Percentiles rank a stretch among this genome's conserved stretches.
Conservation (phyloP, 2,888 invertebrate genomes). For the Trissoscelio sp. region DNA sequence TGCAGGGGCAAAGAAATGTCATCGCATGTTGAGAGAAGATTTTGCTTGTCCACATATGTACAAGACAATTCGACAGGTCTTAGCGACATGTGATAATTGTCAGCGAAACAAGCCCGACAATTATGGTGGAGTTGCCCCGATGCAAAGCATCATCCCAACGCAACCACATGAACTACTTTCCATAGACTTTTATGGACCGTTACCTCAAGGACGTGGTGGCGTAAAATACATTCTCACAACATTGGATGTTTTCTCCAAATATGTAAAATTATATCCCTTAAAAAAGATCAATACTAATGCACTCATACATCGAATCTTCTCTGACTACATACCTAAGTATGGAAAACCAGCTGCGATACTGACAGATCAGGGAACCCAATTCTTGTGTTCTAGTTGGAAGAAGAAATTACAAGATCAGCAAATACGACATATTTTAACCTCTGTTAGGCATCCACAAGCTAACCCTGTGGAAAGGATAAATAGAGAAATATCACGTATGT, state of each 20-base stretch:
- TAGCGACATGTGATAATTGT: too few relatives aligned
- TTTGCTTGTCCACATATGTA: too few relatives aligned
- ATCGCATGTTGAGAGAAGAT: too few relatives aligned
- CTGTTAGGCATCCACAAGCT: constrained; percentile 1
- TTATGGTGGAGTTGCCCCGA: too few relatives aligned
- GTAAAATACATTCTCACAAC: too few relatives aligned
- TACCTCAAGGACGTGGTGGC: not conserved
- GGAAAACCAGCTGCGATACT: constrained; percentile 7
- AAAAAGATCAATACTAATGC: constrained; percentile 2
- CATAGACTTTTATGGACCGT: not conserved
- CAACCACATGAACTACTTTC: not conserved
- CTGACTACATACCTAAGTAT: constrained; percentile 3
- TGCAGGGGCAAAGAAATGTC: too few relatives aligned
- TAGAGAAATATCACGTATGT: too few relatives aligned
- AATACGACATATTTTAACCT: constrained; percentile 2
- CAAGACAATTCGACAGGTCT: too few relatives aligned
- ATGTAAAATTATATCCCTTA: constrained; percentile 20
- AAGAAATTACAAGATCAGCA: not conserved
- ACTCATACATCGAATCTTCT: constrained; percentile 1
- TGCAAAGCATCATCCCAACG: too few relatives aligned
- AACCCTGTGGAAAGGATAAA: too few relatives aligned
- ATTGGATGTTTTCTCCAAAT: constrained; percentile 18
- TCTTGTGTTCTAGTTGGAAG: not conserved
- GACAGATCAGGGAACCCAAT: constrained; percentile 18
- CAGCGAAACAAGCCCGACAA: too few relatives aligned